These are phyloP conservation scores for Leptinotarsa juncta DNA, from an alignment of 2,888 invertebrate genomes.

Conservation along the genomic window DNA sequence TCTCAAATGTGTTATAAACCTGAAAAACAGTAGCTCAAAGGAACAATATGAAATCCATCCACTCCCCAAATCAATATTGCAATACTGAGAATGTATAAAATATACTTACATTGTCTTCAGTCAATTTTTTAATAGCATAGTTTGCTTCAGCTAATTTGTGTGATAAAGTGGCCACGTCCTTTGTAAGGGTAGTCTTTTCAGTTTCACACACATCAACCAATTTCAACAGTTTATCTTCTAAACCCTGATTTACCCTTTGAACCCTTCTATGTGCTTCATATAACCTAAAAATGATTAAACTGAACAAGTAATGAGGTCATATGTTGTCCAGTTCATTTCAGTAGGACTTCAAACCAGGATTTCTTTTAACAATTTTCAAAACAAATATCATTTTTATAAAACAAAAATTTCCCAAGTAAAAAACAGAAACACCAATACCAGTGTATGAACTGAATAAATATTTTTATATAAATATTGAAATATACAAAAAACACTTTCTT, in stretches of 20 bases:
- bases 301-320: too few species aligned
- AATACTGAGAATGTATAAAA: not conserved
- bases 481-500: too few species aligned
- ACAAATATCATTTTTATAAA: too few species aligned
- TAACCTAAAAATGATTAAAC: constrained; percentile 70
- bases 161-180: constrained; percentile 87
- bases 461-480: too few species aligned
- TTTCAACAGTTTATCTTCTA: constrained; percentile 93
- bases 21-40: not conserved
- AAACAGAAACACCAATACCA: too few species aligned
- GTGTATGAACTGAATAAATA: too few species aligned
- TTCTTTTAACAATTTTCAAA: too few species aligned
- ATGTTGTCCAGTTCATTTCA: too few species aligned
- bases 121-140: constrained; percentile 83
- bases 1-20: too few species aligned
- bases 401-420: too few species aligned
- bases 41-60: too few species aligned
- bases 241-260: constrained; percentile 92
- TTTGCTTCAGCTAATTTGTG: constrained; percentile 87
- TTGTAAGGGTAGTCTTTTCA: constrained; percentile 87
- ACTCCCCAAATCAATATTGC: not conserved
- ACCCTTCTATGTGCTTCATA: constrained; percentile 94
- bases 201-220: constrained; percentile 93
- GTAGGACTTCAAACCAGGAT: too few species aligned
- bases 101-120: constrained; percentile 84